Evolutionary conservation across 2,113 vertebrate genomes (phyloP).

Genomic region (Podiceps cristatus): DNA sequence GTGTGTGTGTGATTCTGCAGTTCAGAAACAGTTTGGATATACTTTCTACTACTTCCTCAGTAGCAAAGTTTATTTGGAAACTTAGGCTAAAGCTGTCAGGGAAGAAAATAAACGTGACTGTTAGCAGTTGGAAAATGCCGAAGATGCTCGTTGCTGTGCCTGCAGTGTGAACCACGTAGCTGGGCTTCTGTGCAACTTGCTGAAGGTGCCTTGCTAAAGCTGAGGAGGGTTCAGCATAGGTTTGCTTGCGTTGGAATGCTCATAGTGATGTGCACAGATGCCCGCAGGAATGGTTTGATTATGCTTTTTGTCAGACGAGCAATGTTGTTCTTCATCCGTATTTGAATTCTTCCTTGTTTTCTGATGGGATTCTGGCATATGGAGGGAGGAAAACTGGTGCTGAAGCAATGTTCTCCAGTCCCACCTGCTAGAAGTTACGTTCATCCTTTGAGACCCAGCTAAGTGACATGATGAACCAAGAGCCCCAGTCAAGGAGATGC

Average conservation of each 20-base stretch:
- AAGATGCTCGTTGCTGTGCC: background rate
- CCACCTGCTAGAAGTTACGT: background rate
- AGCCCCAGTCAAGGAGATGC: background rate
- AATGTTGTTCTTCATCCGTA: background rate
- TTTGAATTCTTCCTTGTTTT: background rate
- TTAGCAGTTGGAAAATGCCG: background rate
- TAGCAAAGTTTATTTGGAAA: conserved; percentile 10
- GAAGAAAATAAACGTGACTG: background rate
- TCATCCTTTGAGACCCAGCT: background rate
- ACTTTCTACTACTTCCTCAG: background rate
- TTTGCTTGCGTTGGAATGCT: background rate
- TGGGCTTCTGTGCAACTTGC: background rate
- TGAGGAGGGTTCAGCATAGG: background rate
- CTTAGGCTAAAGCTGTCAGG: background rate
- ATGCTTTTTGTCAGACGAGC: background rate
- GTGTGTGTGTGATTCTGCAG: background rate
- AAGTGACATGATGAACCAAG: background rate
- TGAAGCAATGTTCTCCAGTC: background rate
- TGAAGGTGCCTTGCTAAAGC: background rate
- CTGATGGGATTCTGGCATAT: background rate
- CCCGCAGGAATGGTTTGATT: background rate
- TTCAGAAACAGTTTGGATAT: background rate
- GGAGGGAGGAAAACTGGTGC: background rate
- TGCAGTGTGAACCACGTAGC: background rate
- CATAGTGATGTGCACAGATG: background rate